Evolutionary conservation across 2,113 vertebrate genomes (phyloP).

Genomic region (Podarcis muralis): DNA sequence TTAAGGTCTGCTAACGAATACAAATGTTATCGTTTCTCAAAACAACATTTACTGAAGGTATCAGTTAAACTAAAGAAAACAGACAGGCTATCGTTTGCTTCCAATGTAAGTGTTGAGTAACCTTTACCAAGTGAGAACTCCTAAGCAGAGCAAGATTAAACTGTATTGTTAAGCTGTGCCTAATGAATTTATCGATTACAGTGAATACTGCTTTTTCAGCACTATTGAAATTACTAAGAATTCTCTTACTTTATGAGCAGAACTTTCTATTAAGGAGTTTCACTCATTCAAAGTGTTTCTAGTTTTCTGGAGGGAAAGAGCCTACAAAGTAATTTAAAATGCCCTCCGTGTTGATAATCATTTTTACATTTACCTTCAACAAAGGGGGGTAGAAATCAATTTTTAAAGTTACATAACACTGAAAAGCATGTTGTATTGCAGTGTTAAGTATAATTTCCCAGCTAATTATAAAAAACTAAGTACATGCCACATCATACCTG

Average conservation of each 20-base stretch:
- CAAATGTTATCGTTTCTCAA: background rate
- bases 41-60: background rate
- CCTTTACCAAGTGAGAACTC: too few species aligned
- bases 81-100: background rate
- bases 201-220: background rate
- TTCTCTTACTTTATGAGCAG: background rate
- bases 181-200: background rate
- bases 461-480: constrained; percentile 10
- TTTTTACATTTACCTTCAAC: background rate
- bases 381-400: background rate
- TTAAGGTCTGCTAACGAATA: background rate
- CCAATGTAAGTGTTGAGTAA: background rate
- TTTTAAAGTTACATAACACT: constrained; percentile 17
- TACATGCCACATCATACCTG: constrained; percentile 10
- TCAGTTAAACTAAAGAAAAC: background rate
- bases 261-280: background rate
- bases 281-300: background rate
- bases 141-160: background rate
- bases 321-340: background rate
- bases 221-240: background rate
- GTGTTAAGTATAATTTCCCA: background rate
- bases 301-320: background rate
- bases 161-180: background rate
- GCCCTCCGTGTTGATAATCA: background rate
- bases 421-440: constrained; percentile 13